phyloP scores from a whole-genome alignment of 2,113 vertebrate genomes.

The Passer domesticus region DNA sequence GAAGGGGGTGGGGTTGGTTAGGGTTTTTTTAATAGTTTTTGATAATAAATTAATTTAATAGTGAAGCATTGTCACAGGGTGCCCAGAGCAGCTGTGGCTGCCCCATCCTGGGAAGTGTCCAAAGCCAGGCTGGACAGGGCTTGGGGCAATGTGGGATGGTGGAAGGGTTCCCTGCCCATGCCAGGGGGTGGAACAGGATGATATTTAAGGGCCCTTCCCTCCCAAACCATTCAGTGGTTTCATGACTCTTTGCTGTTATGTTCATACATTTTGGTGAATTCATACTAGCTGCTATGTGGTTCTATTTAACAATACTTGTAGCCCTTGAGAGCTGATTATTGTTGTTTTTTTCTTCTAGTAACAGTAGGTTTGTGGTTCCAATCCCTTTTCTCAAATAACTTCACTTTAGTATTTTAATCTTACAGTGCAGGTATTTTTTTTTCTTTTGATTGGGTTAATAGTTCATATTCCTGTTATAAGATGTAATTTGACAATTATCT shows the following conservation, averaged over 20 bases:
- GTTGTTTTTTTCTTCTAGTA: neutral
- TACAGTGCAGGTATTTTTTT: neutral
- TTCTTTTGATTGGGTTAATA: neutral
- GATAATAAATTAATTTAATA: neutral
- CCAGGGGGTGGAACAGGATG: neutral
- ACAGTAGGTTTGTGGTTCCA: neutral
- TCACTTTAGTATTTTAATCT: neutral
- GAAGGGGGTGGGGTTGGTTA: neutral
- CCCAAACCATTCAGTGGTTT: neutral
- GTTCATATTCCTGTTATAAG: neutral
- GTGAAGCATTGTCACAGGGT: neutral
- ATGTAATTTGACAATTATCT: slow-evolving; percentile 77
- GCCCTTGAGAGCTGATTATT: neutral
- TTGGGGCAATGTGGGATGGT: rapidly evolving
- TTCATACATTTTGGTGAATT: neutral
- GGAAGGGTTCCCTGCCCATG: neutral
- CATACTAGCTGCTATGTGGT: neutral
- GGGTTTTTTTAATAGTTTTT: neutral
- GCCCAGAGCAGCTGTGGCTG: neutral
- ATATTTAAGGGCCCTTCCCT: neutral
- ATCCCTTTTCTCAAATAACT: neutral
- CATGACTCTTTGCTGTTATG: neutral
- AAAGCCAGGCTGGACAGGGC: neutral
- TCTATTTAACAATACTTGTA: neutral
- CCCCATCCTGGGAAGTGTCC: neutral